These are phyloP conservation scores for Ectobius pallidus DNA, from an alignment of 2,888 invertebrate genomes.

Conservation along the genomic window DNA sequence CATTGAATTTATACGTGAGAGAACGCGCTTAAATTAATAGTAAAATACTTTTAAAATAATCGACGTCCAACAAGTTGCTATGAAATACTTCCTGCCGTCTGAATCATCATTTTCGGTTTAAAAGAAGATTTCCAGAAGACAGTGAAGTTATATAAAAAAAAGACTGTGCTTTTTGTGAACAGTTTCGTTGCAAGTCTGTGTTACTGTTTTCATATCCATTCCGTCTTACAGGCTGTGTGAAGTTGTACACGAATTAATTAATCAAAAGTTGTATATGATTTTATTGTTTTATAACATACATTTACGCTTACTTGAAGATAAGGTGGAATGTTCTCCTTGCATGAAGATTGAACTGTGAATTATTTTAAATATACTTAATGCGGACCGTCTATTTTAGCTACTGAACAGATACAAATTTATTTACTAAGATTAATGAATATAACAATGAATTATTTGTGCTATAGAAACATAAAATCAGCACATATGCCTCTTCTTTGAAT, in stretches of 20 bases:
- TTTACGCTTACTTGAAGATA: not conserved
- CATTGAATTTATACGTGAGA: not conserved
- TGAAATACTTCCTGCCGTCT: not conserved
- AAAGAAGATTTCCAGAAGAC: not conserved
- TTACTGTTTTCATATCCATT: not conserved
- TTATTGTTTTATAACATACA: not conserved
- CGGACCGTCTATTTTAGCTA: no score
- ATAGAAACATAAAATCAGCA: no score
- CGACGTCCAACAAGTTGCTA: not conserved
- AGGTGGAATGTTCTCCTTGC: not conserved
- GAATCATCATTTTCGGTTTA: not conserved
- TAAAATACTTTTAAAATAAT: not conserved
- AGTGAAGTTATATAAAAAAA: not conserved
- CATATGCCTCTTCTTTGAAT: no score
- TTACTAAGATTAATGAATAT: no score
- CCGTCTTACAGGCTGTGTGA: constrained; percentile 13
- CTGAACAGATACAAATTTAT: no score
- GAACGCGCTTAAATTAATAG: not conserved
- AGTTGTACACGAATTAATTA: not conserved
- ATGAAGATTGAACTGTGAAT: not conserved
- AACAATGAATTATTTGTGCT: no score
- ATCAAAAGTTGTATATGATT: not conserved
- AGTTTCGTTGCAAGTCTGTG: not conserved
- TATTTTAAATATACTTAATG: no score
- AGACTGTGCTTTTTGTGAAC: constrained; percentile 20